Percentiles rank a stretch among this genome's conserved stretches.
Conservation (phyloP, 1,140 invertebrate genomes). For the Aphelenchoides avenae region DNA sequence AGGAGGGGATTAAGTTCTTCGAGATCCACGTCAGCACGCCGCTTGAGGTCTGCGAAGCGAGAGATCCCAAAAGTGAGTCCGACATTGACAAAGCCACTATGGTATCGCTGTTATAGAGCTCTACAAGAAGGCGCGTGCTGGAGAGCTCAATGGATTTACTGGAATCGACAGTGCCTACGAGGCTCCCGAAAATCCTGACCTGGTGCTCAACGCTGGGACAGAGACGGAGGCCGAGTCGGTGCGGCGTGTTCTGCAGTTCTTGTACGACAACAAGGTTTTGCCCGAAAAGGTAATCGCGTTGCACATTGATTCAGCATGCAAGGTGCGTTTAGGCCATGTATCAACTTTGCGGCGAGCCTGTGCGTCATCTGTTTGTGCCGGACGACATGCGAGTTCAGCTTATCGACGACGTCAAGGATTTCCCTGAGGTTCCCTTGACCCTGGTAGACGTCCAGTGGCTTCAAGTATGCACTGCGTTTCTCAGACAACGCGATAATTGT, state of each 20-base stretch:
- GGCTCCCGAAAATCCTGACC: slow-evolving; percentile 76
- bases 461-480: slow-evolving; percentile 66
- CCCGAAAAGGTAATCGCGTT: slow-evolving; percentile 48
- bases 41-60: slow-evolving; percentile 82
- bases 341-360: slow-evolving; percentile 33
- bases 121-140: slow-evolving; percentile 93
- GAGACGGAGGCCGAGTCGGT: slow-evolving; percentile 77
- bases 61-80: slow-evolving; percentile 75
- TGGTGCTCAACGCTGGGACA: slow-evolving; percentile 78
- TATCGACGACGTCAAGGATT: slow-evolving; percentile 8
- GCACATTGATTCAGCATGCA: too few species aligned
- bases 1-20: slow-evolving; percentile 69
- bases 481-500: too few species aligned
- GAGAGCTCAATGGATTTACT: slow-evolving; percentile 88
- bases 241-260: slow-evolving; percentile 54
- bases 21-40: slow-evolving; percentile 95
- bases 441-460: slow-evolving; percentile 89
- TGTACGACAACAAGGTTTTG: slow-evolving; percentile 44
- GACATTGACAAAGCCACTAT: not conserved
- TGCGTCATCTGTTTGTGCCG: slow-evolving; percentile 40
- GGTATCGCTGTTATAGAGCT: slow-evolving; percentile 70
- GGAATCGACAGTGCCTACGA: slow-evolving; percentile 96
- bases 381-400: slow-evolving; percentile 18
- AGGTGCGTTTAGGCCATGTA: slow-evolving; percentile 31
- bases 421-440: slow-evolving; percentile 44